phyloP scores from a whole-genome alignment of 2,888 invertebrate species.

The Trypoxylon attenuatum region DNA sequence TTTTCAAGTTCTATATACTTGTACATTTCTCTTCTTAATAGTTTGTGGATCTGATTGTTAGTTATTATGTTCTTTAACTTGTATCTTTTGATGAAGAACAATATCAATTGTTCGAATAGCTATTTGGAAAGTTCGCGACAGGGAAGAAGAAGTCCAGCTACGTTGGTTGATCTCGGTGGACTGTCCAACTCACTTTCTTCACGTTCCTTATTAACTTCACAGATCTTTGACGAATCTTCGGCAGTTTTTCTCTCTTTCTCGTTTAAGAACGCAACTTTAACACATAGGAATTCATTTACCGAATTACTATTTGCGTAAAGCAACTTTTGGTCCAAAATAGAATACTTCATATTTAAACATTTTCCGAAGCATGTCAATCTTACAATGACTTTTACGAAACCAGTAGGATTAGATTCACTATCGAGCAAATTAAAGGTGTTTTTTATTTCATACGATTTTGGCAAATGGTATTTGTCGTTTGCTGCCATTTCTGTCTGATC shows the following conservation, averaged over 20 bases:
- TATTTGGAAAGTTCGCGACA: constrained; percentile 28
- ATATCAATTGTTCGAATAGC: too few relatives aligned
- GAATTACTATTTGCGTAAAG: constrained; percentile 30
- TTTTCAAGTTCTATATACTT: too few relatives aligned
- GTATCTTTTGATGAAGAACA: too few relatives aligned
- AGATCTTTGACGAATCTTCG: constrained; percentile 20
- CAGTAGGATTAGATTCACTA: constrained; percentile 16
- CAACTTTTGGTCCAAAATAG: constrained; percentile 14
- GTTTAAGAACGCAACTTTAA: constrained; percentile 24
- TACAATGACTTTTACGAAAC: constrained; percentile 22
- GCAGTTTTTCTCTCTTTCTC: constrained; percentile 31
- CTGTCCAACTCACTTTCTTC: constrained; percentile 33
- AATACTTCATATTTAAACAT: not conserved
- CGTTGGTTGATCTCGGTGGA: constrained; percentile 20
- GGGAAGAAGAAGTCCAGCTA: constrained; percentile 17
- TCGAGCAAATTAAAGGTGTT: constrained; percentile 38
- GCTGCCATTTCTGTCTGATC: constrained; percentile 34
- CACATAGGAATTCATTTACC: constrained; percentile 36
- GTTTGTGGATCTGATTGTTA: too few relatives aligned
- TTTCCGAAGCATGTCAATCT: constrained; percentile 29
- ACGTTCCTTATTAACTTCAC: constrained; percentile 7
- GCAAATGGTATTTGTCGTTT: constrained; percentile 29
- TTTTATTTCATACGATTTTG: constrained; percentile 26
- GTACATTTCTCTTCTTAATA: too few relatives aligned
- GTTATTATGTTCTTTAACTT: too few relatives aligned